Evolutionary conservation across 2,113 vertebrate genomes (phyloP), one percentile per base, ranked within the genome.

Genomic region (Cricetomys ansorgei): DNA sequence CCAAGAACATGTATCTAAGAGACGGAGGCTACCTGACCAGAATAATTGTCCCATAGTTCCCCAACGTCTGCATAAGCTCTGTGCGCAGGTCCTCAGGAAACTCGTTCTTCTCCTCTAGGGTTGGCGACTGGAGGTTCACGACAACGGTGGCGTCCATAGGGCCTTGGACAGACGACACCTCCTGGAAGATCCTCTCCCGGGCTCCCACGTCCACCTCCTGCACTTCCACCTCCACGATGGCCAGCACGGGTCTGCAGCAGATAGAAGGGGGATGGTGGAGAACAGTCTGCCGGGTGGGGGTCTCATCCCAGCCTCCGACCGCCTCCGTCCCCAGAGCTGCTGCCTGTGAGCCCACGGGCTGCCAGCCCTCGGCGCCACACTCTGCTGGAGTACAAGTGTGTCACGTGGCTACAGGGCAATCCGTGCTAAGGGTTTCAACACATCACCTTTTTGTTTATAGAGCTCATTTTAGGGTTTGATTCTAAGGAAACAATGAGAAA

Each of bases 161-260:
- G 17, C 99, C 99, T 97, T 99, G 99, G 97, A 98, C 98, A 29
- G 99, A 99, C 45, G 99, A 98, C 55, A 99, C 98, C 97, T 99
- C 98, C 95, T 98, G 98, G 97, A 99, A 98, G 96, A 99, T 97
- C 81, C 70, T 98, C 91, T 99, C 99, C 83, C 98, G 98, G 37
- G 98, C 98, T 70, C 98, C 97, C 79, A 97, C 73, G 12, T 99
- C 97, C 31, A 99, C 98, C 95, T 99, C 98, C 95, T 99, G 98
- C 55, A 99, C 98, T 91, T 99, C 98, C 87, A 99, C 98, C 97
- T 99, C 99, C 92, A 99, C 98, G 72, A 99, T 96, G 95, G 99
- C 99, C 96, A 99, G 96, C 95, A 99, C 98, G 31, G 99, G 99
- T 96, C 99, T 99, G 96, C 0, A 7, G 0, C 0, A 92, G 86